Evolutionary conservation across 2,888 invertebrate species (phyloP).

Genomic region (Himalopsyche kuldschensis): DNA sequence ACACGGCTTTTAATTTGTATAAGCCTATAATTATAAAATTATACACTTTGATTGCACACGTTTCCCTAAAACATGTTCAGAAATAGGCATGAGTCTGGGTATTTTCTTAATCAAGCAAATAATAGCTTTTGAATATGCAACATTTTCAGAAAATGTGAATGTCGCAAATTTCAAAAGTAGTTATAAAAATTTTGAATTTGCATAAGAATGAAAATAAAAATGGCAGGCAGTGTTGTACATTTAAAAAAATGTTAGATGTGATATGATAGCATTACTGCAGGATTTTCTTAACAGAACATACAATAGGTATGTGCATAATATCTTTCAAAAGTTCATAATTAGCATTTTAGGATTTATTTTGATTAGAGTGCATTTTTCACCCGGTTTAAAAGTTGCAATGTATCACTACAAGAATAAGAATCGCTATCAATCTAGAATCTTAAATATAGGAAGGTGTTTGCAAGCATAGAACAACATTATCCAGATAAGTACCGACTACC

Average conservation of each 20-base stretch:
- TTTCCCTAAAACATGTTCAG: conserved; percentile 32
- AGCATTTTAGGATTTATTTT: not conserved
- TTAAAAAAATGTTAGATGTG: not conserved
- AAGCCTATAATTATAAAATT: conserved; percentile 35
- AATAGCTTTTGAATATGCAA: conserved; percentile 6
- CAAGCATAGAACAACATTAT: not conserved
- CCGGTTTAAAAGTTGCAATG: not conserved
- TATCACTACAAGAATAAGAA: not conserved
- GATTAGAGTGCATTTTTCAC: not conserved
- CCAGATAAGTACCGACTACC: not conserved
- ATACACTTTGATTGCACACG: conserved; percentile 36
- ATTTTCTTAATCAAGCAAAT: conserved; percentile 19
- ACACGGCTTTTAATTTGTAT: conserved; percentile 36
- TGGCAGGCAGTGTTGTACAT: conserved; percentile 30
- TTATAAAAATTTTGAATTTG: conserved; percentile 1
- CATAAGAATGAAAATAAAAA: conserved; percentile 11
- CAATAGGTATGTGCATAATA: conserved; percentile 16
- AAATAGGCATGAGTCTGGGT: conserved; percentile 25
- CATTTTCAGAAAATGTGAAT: conserved; percentile 29
- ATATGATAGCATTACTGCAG: not conserved
- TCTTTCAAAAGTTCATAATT: not conserved
- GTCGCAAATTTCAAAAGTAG: conserved; percentile 26
- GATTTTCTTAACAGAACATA: not conserved
- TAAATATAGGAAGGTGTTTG: not conserved
- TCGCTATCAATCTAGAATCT: not conserved